These are phyloP conservation scores for Xiphydria camelus DNA, from an alignment of 2,888 invertebrate species.

Conservation along the genomic window DNA sequence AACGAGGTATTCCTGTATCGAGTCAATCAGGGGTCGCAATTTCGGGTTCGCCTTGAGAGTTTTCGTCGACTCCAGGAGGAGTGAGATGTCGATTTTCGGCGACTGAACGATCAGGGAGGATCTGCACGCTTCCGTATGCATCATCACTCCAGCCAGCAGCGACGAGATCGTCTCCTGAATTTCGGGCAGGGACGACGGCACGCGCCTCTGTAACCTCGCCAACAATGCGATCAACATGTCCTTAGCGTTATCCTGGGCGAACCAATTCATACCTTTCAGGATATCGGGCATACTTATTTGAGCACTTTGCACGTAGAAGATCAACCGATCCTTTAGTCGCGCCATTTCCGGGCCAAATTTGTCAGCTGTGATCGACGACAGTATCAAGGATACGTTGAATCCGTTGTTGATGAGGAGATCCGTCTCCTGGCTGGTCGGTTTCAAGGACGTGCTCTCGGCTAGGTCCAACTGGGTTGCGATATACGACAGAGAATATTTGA, in stretches of 20 bases:
- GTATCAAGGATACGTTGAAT: slow-evolving; percentile 13
- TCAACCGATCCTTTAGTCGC: slow-evolving; percentile 18
- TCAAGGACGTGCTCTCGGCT: background rate
- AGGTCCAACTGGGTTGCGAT: slow-evolving; percentile 21
- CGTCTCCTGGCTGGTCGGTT: slow-evolving; percentile 11
- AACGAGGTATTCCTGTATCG: slow-evolving; percentile 10
- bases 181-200: slow-evolving; percentile 6
- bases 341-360: slow-evolving; percentile 16
- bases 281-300: background rate
- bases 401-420: slow-evolving; percentile 9
- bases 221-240: slow-evolving; percentile 27
- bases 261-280: slow-evolving; percentile 20
- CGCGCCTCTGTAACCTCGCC: slow-evolving; percentile 17
- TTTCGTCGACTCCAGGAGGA: slow-evolving; percentile 19
- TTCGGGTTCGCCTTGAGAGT: slow-evolving; percentile 6
- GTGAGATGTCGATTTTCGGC: slow-evolving; percentile 17
- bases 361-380: slow-evolving; percentile 18
- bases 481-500: slow-evolving; percentile 23
- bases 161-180: slow-evolving; percentile 12
- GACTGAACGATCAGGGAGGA: slow-evolving; percentile 7
- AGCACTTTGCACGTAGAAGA: slow-evolving; percentile 5
- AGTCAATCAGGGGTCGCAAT: background rate
- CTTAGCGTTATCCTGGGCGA: slow-evolving; percentile 18
- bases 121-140: slow-evolving; percentile 10
- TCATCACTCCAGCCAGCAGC: slow-evolving; percentile 20